Conservation (phyloP, 2,797 vertebrate genomes). For the Betta splendens region DNA sequence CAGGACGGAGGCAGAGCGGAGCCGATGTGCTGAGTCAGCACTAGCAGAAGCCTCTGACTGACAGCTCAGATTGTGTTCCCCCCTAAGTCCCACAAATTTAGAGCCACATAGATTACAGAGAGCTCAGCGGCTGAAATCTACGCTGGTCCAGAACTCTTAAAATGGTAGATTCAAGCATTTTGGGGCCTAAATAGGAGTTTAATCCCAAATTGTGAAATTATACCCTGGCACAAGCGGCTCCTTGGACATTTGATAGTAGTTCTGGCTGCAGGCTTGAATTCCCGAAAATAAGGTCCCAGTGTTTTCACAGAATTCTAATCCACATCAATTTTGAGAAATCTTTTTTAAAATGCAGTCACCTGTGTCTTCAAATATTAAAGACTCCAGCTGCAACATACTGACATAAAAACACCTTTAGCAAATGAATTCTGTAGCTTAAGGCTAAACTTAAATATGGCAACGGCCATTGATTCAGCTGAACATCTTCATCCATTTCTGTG, state of each 20-base stretch:
- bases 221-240: neutral
- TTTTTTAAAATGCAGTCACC: neutral
- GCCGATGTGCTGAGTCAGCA: conserved; percentile 55
- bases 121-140: neutral
- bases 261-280: neutral
- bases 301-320: neutral
- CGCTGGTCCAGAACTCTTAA: neutral
- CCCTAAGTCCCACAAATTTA: conserved; percentile 27
- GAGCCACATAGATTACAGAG: conserved; percentile 1
- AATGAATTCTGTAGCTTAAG: neutral
- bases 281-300: too few relatives aligned
- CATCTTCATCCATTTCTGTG: neutral
- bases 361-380: neutral
- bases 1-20: conserved; percentile 4
- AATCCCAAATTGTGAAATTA: neutral
- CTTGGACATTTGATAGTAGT: neutral
- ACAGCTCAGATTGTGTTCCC: conserved; percentile 25
- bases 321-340: neutral
- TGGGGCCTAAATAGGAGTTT: neutral
- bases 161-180: neutral
- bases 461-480: neutral
- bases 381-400: neutral
- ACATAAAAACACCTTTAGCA: neutral
- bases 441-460: neutral
- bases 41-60: conserved; percentile 32